Percentiles rank a stretch among this genome's conserved stretches.
phyloP scores from a whole-genome alignment of 2,888 invertebrate species.

The Eretmocerus hayati region DNA sequence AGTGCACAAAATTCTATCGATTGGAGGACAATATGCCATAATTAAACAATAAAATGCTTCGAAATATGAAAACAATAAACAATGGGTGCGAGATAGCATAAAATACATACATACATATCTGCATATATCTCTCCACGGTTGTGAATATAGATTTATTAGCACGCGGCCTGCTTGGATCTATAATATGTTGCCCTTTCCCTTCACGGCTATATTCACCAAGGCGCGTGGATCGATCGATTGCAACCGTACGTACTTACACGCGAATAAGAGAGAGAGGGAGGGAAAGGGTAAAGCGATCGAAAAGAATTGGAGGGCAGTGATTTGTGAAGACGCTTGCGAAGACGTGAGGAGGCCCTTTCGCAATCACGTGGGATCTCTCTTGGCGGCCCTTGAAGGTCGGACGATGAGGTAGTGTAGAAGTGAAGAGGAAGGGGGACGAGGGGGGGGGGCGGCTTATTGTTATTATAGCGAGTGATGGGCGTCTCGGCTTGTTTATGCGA shows the following conservation, averaged over 20 bases:
- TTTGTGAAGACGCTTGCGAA: slow-evolving; percentile 48
- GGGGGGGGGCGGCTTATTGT: slow-evolving; percentile 37
- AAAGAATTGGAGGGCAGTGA: slow-evolving; percentile 33
- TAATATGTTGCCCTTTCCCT: too few relatives aligned
- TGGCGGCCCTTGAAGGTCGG: slow-evolving; percentile 22
- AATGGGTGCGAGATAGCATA: too few relatives aligned
- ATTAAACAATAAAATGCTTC: slow-evolving; percentile 24
- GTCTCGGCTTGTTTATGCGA: slow-evolving; percentile 45
- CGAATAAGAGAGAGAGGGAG: slow-evolving; percentile 15
- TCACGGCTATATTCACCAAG: too few relatives aligned
- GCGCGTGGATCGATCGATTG: too few relatives aligned
- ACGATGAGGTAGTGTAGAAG: slow-evolving; percentile 7
- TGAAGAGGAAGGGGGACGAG: slow-evolving; percentile 8
- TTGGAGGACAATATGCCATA: too few relatives aligned
- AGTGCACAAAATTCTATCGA: too few relatives aligned
- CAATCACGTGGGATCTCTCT: slow-evolving; percentile 46
- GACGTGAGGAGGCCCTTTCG: too few relatives aligned
- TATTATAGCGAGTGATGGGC: slow-evolving; percentile 45
- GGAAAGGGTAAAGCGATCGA: slow-evolving; percentile 1
- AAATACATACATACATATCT: too few relatives aligned
- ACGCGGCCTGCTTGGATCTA: too few relatives aligned
- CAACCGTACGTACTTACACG: too few relatives aligned
- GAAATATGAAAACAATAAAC: slow-evolving; percentile 24
- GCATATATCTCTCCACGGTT: too few relatives aligned
- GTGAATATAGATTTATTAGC: slow-evolving; percentile 40